Percentiles rank a stretch among this genome's conserved stretches.
These are phyloP conservation scores for Cydia fagiglandana DNA, from an alignment of 1,140 invertebrate species.

Conservation along the genomic window DNA sequence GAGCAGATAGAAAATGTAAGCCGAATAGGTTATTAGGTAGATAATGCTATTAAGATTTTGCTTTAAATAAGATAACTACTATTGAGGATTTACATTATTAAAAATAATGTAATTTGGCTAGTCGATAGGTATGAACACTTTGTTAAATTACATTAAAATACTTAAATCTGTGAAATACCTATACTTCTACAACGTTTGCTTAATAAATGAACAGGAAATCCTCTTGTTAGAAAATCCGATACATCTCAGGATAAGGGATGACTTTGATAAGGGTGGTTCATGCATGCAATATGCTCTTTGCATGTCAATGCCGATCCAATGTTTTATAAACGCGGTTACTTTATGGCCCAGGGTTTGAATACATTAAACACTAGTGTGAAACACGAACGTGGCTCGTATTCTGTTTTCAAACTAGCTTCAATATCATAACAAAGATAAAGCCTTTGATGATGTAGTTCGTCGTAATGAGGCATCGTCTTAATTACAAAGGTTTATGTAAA, in stretches of 20 bases:
- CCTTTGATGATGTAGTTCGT: neutral
- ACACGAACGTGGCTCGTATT: neutral
- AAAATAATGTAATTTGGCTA: too few relatives aligned
- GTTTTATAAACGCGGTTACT: slow-evolving; percentile 24
- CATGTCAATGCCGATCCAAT: slow-evolving; percentile 29
- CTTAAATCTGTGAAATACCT: too few relatives aligned
- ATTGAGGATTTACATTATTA: too few relatives aligned
- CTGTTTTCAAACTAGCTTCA: neutral
- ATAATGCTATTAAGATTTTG: too few relatives aligned
- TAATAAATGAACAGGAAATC: neutral
- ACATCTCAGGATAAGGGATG: slow-evolving; percentile 19
- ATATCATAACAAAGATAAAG: neutral
- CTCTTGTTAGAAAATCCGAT: slow-evolving; percentile 5
- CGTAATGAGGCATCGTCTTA: too few relatives aligned
- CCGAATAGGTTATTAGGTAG: too few relatives aligned
- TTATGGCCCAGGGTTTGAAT: slow-evolving; percentile 16
- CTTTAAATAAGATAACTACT: too few relatives aligned
- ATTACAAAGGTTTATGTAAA: too few relatives aligned
- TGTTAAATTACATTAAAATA: too few relatives aligned
- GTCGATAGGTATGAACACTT: too few relatives aligned
- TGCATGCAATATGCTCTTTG: slow-evolving; percentile 32
- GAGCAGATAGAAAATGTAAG: too few relatives aligned
- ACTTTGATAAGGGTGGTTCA: slow-evolving; percentile 26
- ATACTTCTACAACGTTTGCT: neutral
- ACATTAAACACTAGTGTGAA: neutral